phyloP scores from a whole-genome alignment of 2,797 vertebrate species.

The Moxostoma hubbsi region DNA sequence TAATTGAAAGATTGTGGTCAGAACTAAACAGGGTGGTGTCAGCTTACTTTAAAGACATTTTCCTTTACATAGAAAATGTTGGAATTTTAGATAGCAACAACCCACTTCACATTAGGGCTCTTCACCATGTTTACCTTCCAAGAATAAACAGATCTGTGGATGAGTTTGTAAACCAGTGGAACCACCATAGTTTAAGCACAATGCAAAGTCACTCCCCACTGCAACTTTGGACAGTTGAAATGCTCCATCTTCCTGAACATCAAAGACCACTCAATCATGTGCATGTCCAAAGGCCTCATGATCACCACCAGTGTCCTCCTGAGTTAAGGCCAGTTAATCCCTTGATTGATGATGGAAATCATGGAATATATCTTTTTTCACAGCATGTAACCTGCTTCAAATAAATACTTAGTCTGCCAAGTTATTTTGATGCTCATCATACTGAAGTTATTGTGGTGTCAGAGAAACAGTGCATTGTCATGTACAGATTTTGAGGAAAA shows the following conservation, averaged over 20 bases:
- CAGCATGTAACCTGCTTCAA: slow-evolving; percentile 28
- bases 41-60: slow-evolving; percentile 21
- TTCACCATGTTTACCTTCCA: slow-evolving; percentile 42
- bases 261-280: slow-evolving; percentile 26
- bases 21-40: slow-evolving; percentile 26
- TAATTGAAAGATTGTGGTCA: neutral
- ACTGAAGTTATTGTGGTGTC: neutral
- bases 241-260: slow-evolving; percentile 22
- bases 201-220: slow-evolving; percentile 20
- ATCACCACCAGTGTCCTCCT: neutral
- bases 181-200: slow-evolving; percentile 45
- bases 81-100: slow-evolving; percentile 25
- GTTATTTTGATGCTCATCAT: neutral
- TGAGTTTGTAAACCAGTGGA: slow-evolving; percentile 44
- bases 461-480: neutral
- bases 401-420: neutral
- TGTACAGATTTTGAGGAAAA: neutral
- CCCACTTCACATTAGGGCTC: slow-evolving; percentile 27
- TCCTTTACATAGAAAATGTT: slow-evolving; percentile 10
- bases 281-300: neutral
- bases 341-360: slow-evolving; percentile 22
- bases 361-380: slow-evolving; percentile 27
- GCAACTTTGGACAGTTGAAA: slow-evolving; percentile 36
- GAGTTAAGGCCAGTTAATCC: slow-evolving; percentile 23
- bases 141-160: slow-evolving; percentile 36